Percentiles rank a stretch among this genome's conserved stretches.
Evolutionary conservation across 2,888 invertebrate species (phyloP).

Genomic region (Phrixothrix hirtus): DNA sequence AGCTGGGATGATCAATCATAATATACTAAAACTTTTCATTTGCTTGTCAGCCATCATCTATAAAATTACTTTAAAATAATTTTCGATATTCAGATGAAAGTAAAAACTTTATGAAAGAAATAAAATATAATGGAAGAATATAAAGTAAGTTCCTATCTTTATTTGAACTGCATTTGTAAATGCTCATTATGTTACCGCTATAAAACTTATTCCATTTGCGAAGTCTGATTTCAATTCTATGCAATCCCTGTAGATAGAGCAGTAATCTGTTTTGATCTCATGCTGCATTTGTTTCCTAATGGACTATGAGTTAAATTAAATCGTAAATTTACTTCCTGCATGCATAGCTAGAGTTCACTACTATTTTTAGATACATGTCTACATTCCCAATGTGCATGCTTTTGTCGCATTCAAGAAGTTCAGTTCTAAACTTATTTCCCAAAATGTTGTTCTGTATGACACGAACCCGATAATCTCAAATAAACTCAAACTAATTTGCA

Average conservation of each 20-base stretch:
- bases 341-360: no score
- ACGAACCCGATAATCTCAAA: no score
- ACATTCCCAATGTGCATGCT: no score
- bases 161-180: slow-evolving; percentile 4
- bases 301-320: slow-evolving; percentile 8
- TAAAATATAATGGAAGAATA: slow-evolving; percentile 1
- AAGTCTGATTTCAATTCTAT: neutral
- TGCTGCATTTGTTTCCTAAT: neutral
- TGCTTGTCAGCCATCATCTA: slow-evolving; percentile 7
- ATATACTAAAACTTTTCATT: slow-evolving; percentile 6
- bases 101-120: neutral
- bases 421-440: no score
- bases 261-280: slow-evolving; percentile 3
- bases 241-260: neutral
- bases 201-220: slow-evolving; percentile 14
- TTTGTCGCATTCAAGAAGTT: no score
- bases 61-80: slow-evolving; percentile 2
- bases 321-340: slow-evolving; percentile 1
- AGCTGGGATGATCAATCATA: slow-evolving; percentile 6
- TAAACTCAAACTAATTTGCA: no score
- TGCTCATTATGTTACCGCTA: slow-evolving; percentile 1
- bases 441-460: no score
- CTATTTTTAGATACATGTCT: no score
- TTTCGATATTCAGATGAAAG: neutral
- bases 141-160: slow-evolving; percentile 4